Percentiles rank a stretch among this genome's conserved stretches.
phyloP scores from a whole-genome alignment of 1,140 invertebrate genomes.

The Aphelenchoides besseyi region DNA sequence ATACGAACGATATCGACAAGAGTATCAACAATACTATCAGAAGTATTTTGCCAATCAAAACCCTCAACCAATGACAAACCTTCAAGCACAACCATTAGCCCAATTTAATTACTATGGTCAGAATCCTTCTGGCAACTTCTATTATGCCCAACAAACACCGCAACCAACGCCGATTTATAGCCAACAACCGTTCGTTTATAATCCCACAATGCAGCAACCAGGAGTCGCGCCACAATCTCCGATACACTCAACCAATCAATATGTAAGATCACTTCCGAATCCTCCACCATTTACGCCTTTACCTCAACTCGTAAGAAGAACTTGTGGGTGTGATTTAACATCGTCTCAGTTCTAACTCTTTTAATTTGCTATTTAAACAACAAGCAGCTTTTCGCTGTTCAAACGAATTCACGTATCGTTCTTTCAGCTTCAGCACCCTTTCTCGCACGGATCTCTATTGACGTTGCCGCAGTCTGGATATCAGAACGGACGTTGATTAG shows the following conservation, averaged over 20 bases:
- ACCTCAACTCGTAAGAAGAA: too few relatives aligned
- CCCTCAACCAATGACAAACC: background rate
- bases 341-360: too few relatives aligned
- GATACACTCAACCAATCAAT: background rate
- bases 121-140: background rate
- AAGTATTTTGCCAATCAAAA: constrained; percentile 2
- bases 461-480: constrained; percentile 24
- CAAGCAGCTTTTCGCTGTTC: too few relatives aligned
- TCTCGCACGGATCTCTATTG: constrained; percentile 31
- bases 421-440: constrained; percentile 42
- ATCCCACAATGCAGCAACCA: background rate
- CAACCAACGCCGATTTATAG: background rate
- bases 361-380: too few relatives aligned
- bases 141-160: constrained; percentile 15
- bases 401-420: too few relatives aligned
- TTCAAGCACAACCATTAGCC: background rate
- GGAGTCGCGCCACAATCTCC: background rate
- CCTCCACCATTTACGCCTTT: too few relatives aligned
- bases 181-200: background rate
- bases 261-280: background rate
- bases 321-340: too few relatives aligned
- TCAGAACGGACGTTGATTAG: background rate
- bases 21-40: background rate
- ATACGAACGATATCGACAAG: background rate
- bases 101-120: background rate